A percentile compares a stretch with the other conserved stretches of the same genome.
Conservation (phyloP, 2,888 invertebrate genomes). For the Entomobrya multifasciata region DNA sequence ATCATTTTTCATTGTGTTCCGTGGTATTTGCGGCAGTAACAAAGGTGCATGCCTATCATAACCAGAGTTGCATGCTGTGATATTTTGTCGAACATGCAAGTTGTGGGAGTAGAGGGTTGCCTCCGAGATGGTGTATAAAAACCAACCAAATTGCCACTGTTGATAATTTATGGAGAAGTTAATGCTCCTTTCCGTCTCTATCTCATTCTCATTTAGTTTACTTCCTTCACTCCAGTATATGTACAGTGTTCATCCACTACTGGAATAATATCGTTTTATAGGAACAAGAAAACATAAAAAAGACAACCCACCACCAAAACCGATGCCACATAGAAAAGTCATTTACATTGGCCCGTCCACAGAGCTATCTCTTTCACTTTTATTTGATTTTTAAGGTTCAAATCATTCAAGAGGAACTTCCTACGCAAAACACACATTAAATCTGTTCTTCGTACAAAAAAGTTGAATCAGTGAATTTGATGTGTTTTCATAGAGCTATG, state of each 20-base stretch:
- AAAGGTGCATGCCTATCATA: constrained; percentile 8
- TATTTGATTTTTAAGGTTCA: neutral
- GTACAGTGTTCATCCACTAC: too few species aligned
- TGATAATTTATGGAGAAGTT: constrained; percentile 66
- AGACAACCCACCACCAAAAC: neutral
- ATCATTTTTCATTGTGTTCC: constrained; percentile 53
- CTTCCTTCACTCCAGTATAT: neutral
- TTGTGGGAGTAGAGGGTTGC: constrained; percentile 34
- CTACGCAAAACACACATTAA: neutral
- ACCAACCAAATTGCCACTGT: constrained; percentile 53
- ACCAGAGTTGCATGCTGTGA: constrained; percentile 19
- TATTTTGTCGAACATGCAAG: constrained; percentile 47
- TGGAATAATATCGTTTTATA: constrained; percentile 2
- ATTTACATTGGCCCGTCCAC: too few species aligned
- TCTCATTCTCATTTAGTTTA: neutral
- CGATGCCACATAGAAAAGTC: neutral
- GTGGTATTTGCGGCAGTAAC: constrained; percentile 50
- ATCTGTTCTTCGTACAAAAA: neutral
- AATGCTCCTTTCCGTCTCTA: constrained; percentile 44
- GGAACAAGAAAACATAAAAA: neutral
- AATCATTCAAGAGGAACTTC: neutral
- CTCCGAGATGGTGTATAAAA: constrained; percentile 51
- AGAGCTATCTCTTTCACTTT: neutral
- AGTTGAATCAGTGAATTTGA: neutral
- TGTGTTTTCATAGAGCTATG: neutral